A percentile compares a stretch with the other conserved stretches of the same genome.
These are phyloP conservation scores for Endomychus coccineus DNA, from an alignment of 2,888 invertebrate genomes.

Conservation along the genomic window DNA sequence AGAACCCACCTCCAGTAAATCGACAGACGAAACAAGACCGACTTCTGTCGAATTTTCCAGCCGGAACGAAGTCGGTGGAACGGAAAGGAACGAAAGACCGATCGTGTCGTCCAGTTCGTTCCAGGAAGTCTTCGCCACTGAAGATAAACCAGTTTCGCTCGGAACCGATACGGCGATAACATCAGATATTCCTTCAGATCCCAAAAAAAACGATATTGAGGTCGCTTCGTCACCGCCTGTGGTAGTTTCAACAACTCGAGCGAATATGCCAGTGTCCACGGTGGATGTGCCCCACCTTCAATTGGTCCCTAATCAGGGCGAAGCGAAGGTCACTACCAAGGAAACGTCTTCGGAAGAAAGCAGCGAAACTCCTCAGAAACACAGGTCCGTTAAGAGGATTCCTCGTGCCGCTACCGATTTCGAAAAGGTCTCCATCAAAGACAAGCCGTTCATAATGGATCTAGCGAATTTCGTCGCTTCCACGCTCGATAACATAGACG, in stretches of 20 bases:
- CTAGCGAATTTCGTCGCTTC: conserved; percentile 46
- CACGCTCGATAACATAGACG: conserved; percentile 46
- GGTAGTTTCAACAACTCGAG: not conserved
- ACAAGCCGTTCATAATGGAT: conserved; percentile 25
- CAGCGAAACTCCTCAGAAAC: not conserved
- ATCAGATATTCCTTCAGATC: not conserved
- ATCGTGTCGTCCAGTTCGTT: conserved; percentile 10
- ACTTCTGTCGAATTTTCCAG: conserved; percentile 1
- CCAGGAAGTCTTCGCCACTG: conserved; percentile 14
- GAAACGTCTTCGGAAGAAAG: too few relatives aligned
- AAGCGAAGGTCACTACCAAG: too few relatives aligned
- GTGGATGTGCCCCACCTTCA: too few relatives aligned
- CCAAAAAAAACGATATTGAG: not conserved
- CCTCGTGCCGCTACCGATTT: conserved; percentile 16
- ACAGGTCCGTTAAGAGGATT: not conserved
- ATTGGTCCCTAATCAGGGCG: too few relatives aligned
- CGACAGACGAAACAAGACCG: not conserved
- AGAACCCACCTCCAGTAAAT: conserved; percentile 5
- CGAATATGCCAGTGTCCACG: too few relatives aligned
- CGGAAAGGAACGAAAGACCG: conserved; percentile 4
- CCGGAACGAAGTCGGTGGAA: not conserved
- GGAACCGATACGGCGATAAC: conserved; percentile 8
- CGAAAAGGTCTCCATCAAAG: conserved; percentile 30
- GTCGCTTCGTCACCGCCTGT: conserved; percentile 1
- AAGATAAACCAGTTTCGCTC: conserved; percentile 15